Evolutionary conservation across 37 sponge, comb jelly and placozoan genomes (phyloP).

Genomic region (Ianthella basta): DNA sequence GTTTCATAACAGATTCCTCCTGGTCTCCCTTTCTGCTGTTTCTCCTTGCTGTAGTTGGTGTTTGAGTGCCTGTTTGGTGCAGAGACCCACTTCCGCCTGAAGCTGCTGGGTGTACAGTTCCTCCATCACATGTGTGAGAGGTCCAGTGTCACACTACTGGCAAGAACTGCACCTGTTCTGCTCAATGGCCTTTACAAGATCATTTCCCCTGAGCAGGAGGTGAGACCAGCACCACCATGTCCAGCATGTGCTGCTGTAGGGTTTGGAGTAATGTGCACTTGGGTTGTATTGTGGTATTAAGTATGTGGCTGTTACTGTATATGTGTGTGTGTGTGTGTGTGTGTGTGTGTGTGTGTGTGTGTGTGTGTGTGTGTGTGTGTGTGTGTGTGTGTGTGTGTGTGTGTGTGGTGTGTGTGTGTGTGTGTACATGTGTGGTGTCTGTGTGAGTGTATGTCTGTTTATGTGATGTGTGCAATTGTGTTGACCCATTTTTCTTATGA

Average conservation of each 20-base stretch:
- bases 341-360: background rate
- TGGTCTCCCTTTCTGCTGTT: too few species aligned
- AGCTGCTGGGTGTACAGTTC: conserved; percentile 38
- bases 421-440: conserved; percentile 5
- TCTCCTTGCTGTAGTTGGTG: conserved; percentile 6
- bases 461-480: background rate
- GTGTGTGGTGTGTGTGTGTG: too few species aligned
- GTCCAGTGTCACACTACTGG: conserved; percentile 37
- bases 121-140: conserved; percentile 53
- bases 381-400: background rate
- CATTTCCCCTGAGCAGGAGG: conserved; percentile 47
- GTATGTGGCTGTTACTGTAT: background rate
- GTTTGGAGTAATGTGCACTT: background rate
- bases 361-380: background rate
- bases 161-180: conserved; percentile 62
- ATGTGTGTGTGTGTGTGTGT: background rate
- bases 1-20: too few species aligned
- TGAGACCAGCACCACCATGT: background rate
- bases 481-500: background rate
- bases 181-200: conserved; percentile 67
- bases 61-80: conserved; percentile 75
- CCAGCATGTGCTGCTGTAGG: background rate
- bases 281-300: background rate
- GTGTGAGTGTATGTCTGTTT: too few species aligned
- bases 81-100: conserved; percentile 44